Base-by-base conservation (phyloP, 2,113 vertebrate genomes). In the Amblyopsis rosae region DNA sequence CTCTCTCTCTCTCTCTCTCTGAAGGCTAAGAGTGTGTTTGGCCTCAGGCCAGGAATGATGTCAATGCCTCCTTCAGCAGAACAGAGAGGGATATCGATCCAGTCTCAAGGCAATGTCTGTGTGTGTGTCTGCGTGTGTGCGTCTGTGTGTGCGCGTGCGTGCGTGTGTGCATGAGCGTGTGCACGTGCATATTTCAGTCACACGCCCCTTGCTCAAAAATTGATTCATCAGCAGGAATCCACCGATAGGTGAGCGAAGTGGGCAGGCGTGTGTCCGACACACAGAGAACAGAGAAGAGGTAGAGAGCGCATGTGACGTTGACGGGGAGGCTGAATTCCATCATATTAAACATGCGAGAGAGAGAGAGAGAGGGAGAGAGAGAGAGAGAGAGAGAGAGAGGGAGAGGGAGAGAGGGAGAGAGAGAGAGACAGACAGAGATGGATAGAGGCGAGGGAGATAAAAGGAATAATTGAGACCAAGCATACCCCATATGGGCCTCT, bases 21-120 rank as follows among this genome's bases (percentile, higher is more conserved):
- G 86, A 87, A 87, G 87, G 87, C 89, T 88, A 91, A 89, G 84
- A 90, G 89, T 85, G 87, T 85, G 85, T 90, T 91, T 90, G 90
- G 88, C 88, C 75, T 51, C 17, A 82, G 81, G 90, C 90, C 90
- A 91, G 81, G 73, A 86, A 89, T 91, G 90, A 91, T 90, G 90
- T 91, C 88, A 90, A 86, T 88, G 90, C 90, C 87, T 91, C 86
- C 87, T 89, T 91, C 90, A 90, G 88, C 90, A 91, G 88, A 89
- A 91, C 90, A 90, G 86, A 89, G 85, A 87, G 88, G 81, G 82
- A 79, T 90, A 91, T 91, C 82, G 89, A 91, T 90, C 88, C 83
- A 81, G 88, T 89, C 89, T 90, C 87, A 86, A 88, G 87, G 86
- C 86, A 88, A 83, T 64, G 84, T 88, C 82, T 85, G 82, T 81